phyloP scores from a whole-genome alignment of 2,113 vertebrate genomes.

The Elephantulus edwardii region DNA sequence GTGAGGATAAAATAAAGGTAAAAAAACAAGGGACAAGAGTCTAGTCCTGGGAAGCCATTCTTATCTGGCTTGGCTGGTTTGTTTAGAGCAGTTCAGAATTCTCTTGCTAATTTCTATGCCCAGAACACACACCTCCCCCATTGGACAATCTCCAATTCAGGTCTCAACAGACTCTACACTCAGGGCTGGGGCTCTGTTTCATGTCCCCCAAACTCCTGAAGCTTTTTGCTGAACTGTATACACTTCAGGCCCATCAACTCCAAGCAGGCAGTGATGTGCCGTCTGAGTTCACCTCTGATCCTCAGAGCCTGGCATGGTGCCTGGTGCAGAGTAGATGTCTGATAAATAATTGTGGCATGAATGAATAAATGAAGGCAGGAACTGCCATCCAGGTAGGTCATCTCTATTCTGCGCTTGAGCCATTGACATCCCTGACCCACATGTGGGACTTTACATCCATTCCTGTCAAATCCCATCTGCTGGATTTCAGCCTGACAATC shows the following conservation, averaged over 20 bases:
- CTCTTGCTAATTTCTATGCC: not conserved
- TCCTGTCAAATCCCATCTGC: conserved; percentile 30
- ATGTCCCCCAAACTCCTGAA: not conserved
- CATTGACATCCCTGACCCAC: not conserved
- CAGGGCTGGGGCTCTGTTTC: not conserved
- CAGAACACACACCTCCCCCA: not conserved
- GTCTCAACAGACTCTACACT: not conserved
- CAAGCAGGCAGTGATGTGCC: not conserved
- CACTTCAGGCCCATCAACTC: not conserved
- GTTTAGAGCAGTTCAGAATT: not conserved
- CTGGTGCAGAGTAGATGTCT: not conserved
- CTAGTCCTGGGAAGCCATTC: not conserved
- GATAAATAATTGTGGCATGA: not conserved
- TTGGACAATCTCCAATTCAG: not conserved
- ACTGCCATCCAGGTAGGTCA: not conserved
- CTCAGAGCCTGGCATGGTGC: not conserved
- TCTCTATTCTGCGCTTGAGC: not conserved
- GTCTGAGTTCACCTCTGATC: not conserved
- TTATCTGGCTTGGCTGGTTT: not conserved
- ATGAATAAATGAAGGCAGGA: conserved; percentile 1
- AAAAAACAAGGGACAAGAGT: not conserved
- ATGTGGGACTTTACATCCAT: not conserved
- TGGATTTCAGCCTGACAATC: not conserved
- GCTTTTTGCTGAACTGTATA: not conserved
- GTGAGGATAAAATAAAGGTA: not conserved